phyloP scores from a whole-genome alignment of 2,113 vertebrate genomes.

The Datnioides undecimradiatus region DNA sequence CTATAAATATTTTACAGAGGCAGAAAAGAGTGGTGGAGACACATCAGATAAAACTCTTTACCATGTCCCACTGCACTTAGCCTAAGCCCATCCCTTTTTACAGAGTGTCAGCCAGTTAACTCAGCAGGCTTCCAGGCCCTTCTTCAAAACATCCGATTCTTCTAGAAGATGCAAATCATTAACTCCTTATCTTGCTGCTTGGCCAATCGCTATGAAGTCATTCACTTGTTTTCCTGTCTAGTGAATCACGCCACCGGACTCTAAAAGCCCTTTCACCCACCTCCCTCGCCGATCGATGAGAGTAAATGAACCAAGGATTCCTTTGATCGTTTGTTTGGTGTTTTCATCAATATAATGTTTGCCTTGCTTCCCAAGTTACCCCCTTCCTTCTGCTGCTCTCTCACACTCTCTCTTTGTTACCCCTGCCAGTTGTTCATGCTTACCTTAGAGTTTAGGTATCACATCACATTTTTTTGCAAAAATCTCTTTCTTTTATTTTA shows the following conservation, averaged over 20 bases:
- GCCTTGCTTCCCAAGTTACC: conserved; percentile 36
- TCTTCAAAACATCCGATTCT: conserved; percentile 52
- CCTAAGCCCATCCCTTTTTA: conserved; percentile 22
- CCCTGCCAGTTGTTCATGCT: conserved; percentile 1
- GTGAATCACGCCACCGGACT: conserved; percentile 70
- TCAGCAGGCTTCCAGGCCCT: conserved; percentile 35
- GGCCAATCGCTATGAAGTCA: conserved; percentile 47
- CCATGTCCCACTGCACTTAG: conserved; percentile 39
- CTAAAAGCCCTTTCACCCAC: conserved; percentile 69
- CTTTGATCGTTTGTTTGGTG: conserved; percentile 66
- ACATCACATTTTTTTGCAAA: conserved; percentile 8
- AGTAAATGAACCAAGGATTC: conserved; percentile 67
- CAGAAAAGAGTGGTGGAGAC: conserved; percentile 47
- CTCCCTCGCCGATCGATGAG: conserved; percentile 57
- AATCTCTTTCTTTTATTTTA: conserved; percentile 13
- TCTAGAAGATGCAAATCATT: conserved; percentile 74
- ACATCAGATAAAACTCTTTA: conserved; percentile 55
- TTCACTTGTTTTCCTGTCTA: conserved; percentile 61
- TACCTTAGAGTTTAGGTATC: conserved; percentile 30
- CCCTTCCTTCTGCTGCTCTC: conserved; percentile 4
- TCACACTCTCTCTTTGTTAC: conserved; percentile 1
- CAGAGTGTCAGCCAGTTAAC: conserved; percentile 46
- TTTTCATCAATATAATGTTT: conserved; percentile 67
- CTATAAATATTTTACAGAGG: conserved; percentile 73
- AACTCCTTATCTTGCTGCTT: conserved; percentile 75